These are phyloP conservation scores for Omphaloscelis lunosa DNA, from an alignment of 2,888 invertebrate genomes.

Conservation along the genomic window DNA sequence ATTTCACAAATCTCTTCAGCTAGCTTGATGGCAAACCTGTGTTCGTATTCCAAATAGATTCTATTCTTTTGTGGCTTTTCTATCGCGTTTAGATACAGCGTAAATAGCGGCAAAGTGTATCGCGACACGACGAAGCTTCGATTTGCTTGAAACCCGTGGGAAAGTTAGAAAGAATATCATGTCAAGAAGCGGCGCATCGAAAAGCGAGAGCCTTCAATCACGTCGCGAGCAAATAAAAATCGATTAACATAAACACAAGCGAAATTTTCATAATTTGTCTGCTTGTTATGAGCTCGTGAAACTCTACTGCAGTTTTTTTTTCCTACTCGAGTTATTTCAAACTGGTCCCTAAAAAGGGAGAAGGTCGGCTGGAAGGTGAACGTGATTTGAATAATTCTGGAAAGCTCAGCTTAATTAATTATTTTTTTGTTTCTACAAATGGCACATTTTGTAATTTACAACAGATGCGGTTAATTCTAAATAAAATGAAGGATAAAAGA, in stretches of 20 bases:
- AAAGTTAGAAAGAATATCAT: slow-evolving; percentile 71
- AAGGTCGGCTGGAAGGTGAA: slow-evolving; percentile 53
- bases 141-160: slow-evolving; percentile 69
- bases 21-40: slow-evolving; percentile 36
- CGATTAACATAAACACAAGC: slow-evolving; percentile 63
- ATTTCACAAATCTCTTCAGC: slow-evolving; percentile 33
- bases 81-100: slow-evolving; percentile 43
- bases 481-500: slow-evolving; percentile 19
- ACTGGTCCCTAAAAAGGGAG: slow-evolving; percentile 55
- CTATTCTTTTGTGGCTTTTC: slow-evolving; percentile 26
- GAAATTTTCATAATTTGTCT: slow-evolving; percentile 64
- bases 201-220: slow-evolving; percentile 82
- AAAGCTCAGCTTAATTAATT: slow-evolving; percentile 55
- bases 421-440: slow-evolving; percentile 52
- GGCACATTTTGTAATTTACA: slow-evolving; percentile 47
- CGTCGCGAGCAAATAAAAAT: slow-evolving; percentile 72
- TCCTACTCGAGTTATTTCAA: slow-evolving; percentile 42
- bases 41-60: slow-evolving; percentile 41
- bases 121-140: slow-evolving; percentile 43
- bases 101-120: slow-evolving; percentile 55
- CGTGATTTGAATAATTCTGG: slow-evolving; percentile 63
- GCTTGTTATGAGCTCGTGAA: slow-evolving; percentile 52
- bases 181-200: slow-evolving; percentile 75
- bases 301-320: slow-evolving; percentile 50
- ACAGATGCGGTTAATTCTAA: slow-evolving; percentile 46